Base-by-base conservation (phyloP, 1,140 invertebrate genomes). In the Hylaeus anthracinus region DNA sequence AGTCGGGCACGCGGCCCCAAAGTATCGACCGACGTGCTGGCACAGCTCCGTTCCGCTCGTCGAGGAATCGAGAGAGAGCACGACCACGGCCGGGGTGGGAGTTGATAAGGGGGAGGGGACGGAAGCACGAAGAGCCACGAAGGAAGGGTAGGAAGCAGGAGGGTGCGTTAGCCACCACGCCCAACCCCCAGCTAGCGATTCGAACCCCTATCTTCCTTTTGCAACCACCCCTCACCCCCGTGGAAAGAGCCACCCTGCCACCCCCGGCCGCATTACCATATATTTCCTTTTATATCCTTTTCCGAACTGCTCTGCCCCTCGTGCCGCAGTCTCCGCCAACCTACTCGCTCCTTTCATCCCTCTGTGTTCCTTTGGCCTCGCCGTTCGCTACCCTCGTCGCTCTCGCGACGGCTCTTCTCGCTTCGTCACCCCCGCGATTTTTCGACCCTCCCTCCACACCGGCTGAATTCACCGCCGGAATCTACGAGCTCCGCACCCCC, bases 1-100 rank as follows among this genome's bases (percentile, higher is more conserved):
- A 81, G 90, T 90, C 86, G 89, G 90, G 89, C 89, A 91, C 89
- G 90, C 90, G 88, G 88, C 84, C 88, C 89, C 90, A 81, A 90
- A 92, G 90, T 94, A 94, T 94, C 92, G 93, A 94, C 93, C 92
- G 92, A 61, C 85, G 72, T 80, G 76, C 65, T 51, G 74, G 64
- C 72, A 75, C 67, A 65, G 70, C 70, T 65, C 53, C 71, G 77
- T 70, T 71, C 45, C 70, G 51, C 70, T 61, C n/a, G 76, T 5
- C 58, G 73, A 53, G 39, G 72, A 72, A 63, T 73, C 69, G 37
- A 65, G 51, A 64, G 66, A 65, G 60, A 70, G 75, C 71, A 64
- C 53, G 58, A 61, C 55, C 39, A 71, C 60, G 58, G 60, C 70
- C 63, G 67, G 58, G 15, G 55, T 14, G 69, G 69, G 10, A 45